Percentiles rank a stretch among this genome's conserved stretches.
Evolutionary conservation across 2,797 vertebrate species (phyloP).

Genomic region (Odontamblyopus rebecca): DNA sequence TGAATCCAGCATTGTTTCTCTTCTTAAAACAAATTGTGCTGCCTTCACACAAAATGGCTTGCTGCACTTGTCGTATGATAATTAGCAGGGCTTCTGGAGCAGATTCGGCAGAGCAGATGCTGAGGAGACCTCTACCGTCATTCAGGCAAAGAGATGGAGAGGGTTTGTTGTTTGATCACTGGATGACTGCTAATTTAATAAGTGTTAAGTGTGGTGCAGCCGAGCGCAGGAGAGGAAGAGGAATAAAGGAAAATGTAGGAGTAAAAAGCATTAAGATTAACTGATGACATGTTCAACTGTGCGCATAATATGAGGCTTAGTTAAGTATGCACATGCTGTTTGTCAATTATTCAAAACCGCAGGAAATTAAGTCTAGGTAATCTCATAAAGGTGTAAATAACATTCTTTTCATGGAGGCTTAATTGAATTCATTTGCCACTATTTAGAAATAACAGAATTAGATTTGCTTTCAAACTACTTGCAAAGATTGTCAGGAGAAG

Average conservation of each 20-base stretch:
- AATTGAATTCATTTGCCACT: slow-evolving; percentile 67
- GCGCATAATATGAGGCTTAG: slow-evolving; percentile 73
- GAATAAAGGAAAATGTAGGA: slow-evolving; percentile 55
- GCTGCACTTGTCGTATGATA: slow-evolving; percentile 51
- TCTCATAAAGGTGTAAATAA: slow-evolving; percentile 73
- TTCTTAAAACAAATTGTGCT: slow-evolving; percentile 26
- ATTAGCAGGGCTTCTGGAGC: slow-evolving; percentile 55
- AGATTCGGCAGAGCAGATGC: slow-evolving; percentile 57
- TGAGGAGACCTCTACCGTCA: slow-evolving; percentile 60
- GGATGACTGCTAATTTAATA: slow-evolving; percentile 72
- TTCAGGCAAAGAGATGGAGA: slow-evolving; percentile 49
- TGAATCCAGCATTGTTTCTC: slow-evolving; percentile 51
- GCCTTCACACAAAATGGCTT: slow-evolving; percentile 24
- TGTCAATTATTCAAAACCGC: slow-evolving; percentile 76
- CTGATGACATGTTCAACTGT: slow-evolving; percentile 76
- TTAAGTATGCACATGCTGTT: slow-evolving; percentile 73
- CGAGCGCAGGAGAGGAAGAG: slow-evolving; percentile 43
- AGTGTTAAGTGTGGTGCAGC: slow-evolving; percentile 66
- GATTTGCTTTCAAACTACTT: slow-evolving; percentile 39
- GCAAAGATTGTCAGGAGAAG: slow-evolving; percentile 23
- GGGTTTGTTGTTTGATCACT: slow-evolving; percentile 69
- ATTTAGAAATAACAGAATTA: slow-evolving; percentile 64
- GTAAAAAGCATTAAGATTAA: slow-evolving; percentile 72
- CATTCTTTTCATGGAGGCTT: slow-evolving; percentile 66
- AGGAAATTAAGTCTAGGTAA: slow-evolving; percentile 76